A percentile compares a stretch with the other conserved stretches of the same genome.
phyloP scores from a whole-genome alignment of 2,888 invertebrate species.

The Drosophila neonasuta region DNA sequence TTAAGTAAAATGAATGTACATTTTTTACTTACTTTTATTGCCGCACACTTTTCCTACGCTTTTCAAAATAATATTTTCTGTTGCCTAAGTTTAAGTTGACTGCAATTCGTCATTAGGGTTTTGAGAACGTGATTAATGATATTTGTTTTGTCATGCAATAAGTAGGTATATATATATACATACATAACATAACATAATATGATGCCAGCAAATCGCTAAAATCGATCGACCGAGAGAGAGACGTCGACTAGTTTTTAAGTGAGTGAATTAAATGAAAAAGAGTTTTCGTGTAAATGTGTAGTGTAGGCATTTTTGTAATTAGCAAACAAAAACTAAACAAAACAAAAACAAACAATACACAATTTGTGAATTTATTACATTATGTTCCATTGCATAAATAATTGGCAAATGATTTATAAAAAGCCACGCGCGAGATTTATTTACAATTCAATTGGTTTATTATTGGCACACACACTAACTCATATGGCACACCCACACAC shows the following conservation, averaged over 20 bases:
- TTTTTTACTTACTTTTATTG: slow-evolving; percentile 47
- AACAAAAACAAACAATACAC: slow-evolving; percentile 38
- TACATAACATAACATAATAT: slow-evolving; percentile 21
- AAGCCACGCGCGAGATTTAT: slow-evolving; percentile 47
- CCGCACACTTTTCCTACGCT: slow-evolving; percentile 70
- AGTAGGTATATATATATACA: slow-evolving; percentile 10
- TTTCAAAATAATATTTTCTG: slow-evolving; percentile 54
- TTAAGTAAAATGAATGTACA: slow-evolving; percentile 52
- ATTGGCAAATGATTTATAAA: slow-evolving; percentile 11
- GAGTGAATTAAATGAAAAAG: background rate
- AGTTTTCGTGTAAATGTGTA: slow-evolving; percentile 68
- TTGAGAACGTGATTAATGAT: slow-evolving; percentile 63
- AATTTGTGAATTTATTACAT: slow-evolving; percentile 73
- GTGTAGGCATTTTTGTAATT: slow-evolving; percentile 77
- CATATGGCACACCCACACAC: background rate
- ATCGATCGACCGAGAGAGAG: slow-evolving; percentile 37
- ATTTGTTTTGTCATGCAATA: slow-evolving; percentile 61
- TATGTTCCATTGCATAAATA: slow-evolving; percentile 31
- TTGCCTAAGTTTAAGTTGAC: slow-evolving; percentile 76
- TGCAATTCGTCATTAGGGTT: slow-evolving; percentile 46
- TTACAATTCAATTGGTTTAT: slow-evolving; percentile 64
- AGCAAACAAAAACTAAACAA: slow-evolving; percentile 45
- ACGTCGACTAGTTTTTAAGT: slow-evolving; percentile 68
- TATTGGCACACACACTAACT: slow-evolving; percentile 57
- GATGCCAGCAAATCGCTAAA: slow-evolving; percentile 67